Percentiles rank a stretch among this genome's conserved stretches.
phyloP scores from a whole-genome alignment of 2,113 vertebrate genomes.

The Ancistrus triradiatus region DNA sequence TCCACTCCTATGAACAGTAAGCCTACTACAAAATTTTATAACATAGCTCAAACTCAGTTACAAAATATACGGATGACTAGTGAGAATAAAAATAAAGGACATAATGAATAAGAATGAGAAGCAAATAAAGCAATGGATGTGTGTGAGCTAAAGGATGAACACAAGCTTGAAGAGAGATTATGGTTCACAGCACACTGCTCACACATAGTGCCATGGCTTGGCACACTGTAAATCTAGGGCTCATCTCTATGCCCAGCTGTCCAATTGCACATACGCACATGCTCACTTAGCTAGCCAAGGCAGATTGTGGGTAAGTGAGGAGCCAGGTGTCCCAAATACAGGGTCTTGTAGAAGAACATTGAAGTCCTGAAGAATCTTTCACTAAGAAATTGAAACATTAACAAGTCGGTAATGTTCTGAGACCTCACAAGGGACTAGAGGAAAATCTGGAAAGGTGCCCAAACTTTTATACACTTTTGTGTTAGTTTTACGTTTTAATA shows the following conservation, averaged over 20 bases:
- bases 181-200: slow-evolving; percentile 31
- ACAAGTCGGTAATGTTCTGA: no score
- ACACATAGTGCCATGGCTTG: slow-evolving; percentile 36
- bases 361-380: no score
- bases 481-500: no score
- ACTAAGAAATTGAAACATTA: no score
- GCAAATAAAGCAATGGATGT: not conserved
- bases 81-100: not conserved
- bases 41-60: no score
- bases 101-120: slow-evolving; percentile 1
- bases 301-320: not conserved
- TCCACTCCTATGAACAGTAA: no score
- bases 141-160: slow-evolving; percentile 13
- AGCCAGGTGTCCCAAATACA: not conserved
- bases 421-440: no score
- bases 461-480: no score
- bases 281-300: not conserved
- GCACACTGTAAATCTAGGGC: slow-evolving; percentile 42
- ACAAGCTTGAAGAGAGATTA: slow-evolving; percentile 7
- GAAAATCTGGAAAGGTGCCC: no score
- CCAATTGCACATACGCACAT: slow-evolving; percentile 1
- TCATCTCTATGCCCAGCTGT: slow-evolving; percentile 19
- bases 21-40: no score
- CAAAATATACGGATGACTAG: no score
- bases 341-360: no score